Percentiles rank a stretch among this genome's conserved stretches.
Conservation (phyloP, 2,797 vertebrate species). For the Siniperca undulata region DNA sequence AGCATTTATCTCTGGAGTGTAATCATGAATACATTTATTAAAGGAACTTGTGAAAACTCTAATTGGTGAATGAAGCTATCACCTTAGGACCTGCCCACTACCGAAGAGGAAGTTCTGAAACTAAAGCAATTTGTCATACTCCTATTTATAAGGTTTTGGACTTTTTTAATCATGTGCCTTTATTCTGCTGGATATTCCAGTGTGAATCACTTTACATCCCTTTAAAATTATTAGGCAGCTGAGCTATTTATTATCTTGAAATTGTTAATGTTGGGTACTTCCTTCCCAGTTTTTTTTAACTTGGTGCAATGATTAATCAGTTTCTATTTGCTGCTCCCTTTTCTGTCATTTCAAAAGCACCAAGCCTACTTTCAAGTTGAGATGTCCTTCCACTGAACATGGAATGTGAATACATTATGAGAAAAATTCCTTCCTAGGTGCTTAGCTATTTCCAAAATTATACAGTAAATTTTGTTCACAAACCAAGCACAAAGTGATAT, state of each 20-base stretch:
- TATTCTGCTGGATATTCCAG: slow-evolving; percentile 16
- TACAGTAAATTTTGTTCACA: slow-evolving; percentile 27
- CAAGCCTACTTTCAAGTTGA: slow-evolving; percentile 22
- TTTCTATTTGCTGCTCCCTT: slow-evolving; percentile 27
- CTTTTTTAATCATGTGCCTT: slow-evolving; percentile 33
- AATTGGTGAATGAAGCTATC: slow-evolving; percentile 39
- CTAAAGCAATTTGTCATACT: slow-evolving; percentile 27
- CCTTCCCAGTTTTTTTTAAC: slow-evolving; percentile 4
- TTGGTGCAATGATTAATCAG: slow-evolving; percentile 19
- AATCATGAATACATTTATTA: slow-evolving; percentile 25
- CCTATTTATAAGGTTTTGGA: slow-evolving; percentile 22
- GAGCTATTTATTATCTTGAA: slow-evolving; percentile 41
- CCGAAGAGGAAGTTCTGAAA: slow-evolving; percentile 30
- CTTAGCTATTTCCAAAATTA: slow-evolving; percentile 23
- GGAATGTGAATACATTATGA: slow-evolving; percentile 15
- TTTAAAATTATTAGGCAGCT: slow-evolving; percentile 20
- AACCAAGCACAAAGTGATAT: slow-evolving; percentile 8
- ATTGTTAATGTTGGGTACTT: slow-evolving; percentile 14
- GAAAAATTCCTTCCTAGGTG: slow-evolving; percentile 5
- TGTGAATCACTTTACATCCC: slow-evolving; percentile 44
- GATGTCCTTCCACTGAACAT: slow-evolving; percentile 27
- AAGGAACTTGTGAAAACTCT: slow-evolving; percentile 26
- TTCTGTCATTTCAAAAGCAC: slow-evolving; percentile 30
- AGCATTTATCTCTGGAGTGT: slow-evolving; percentile 8
- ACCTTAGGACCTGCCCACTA: neutral